These are phyloP conservation scores for Danaus chrysippus DNA, from an alignment of 2,888 invertebrate genomes.

Conservation along the genomic window DNA sequence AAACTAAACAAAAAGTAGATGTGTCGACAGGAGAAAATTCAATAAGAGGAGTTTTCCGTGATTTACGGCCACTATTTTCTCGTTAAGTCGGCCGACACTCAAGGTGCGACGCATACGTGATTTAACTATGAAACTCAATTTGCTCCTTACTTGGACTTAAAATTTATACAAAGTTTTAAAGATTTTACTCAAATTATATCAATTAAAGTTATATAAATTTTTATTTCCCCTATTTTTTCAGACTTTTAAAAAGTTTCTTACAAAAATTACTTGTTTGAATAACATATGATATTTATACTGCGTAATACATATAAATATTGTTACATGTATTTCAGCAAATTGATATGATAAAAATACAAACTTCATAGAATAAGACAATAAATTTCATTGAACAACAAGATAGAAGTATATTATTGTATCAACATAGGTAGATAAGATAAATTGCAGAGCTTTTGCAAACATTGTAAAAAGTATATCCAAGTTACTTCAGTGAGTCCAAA, in stretches of 20 bases:
- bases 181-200: neutral
- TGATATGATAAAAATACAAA: no score
- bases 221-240: no score
- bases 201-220: no score
- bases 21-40: conserved; percentile 72
- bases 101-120: conserved; percentile 61
- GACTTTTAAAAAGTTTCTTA: no score
- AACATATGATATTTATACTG: no score
- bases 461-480: conserved; percentile 61
- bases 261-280: no score
- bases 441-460: conserved; percentile 54
- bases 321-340: no score
- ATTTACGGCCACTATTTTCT: conserved; percentile 78
- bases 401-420: conserved; percentile 18
- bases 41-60: conserved; percentile 77
- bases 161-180: conserved; percentile 9
- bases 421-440: conserved; percentile 42
- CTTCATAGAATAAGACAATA: neutral
- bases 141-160: conserved; percentile 24
- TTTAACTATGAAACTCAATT: conserved; percentile 62
- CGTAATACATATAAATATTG: no score
- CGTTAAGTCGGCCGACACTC: conserved; percentile 67
- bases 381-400: conserved; percentile 6
- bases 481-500: conserved; percentile 49
- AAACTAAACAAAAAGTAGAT: conserved; percentile 4